A percentile compares a stretch with the other conserved stretches of the same genome.
phyloP scores from a whole-genome alignment of 64 coral and sea anemone species.

The Porites australiensis region DNA sequence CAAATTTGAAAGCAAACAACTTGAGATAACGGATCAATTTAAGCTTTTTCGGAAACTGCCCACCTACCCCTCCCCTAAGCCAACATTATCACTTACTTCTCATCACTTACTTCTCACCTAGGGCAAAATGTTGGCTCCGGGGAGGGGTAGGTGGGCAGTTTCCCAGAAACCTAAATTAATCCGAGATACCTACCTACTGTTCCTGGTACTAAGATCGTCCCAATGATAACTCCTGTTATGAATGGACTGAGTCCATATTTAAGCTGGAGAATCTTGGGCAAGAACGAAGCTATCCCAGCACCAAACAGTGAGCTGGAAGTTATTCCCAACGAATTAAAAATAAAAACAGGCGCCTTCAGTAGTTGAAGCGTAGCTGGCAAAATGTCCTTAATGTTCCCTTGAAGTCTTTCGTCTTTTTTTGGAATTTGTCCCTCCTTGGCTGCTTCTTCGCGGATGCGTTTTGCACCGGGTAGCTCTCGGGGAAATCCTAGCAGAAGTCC shows the following conservation, averaged over 20 bases:
- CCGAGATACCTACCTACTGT: slow-evolving; percentile 38
- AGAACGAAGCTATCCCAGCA: slow-evolving; percentile 70
- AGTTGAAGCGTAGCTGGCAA: slow-evolving; percentile 76
- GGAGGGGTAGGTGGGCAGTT: no score
- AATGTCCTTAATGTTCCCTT: slow-evolving; percentile 81
- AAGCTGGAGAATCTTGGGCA: slow-evolving; percentile 81
- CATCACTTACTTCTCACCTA: no score
- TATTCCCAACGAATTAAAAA: slow-evolving; percentile 84
- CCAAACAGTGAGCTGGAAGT: slow-evolving; percentile 66
- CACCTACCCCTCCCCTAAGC: no score
- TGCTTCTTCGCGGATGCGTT: slow-evolving; percentile 71
- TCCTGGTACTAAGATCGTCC: slow-evolving; percentile 33
- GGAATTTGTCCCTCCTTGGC: slow-evolving; percentile 78
- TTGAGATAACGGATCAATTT: no score
- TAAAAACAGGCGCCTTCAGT: slow-evolving; percentile 78
- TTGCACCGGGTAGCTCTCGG: slow-evolving; percentile 75
- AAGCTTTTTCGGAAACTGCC: no score
- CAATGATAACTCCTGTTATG: slow-evolving; percentile 40
- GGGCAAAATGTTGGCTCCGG: no score
- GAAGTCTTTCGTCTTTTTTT: slow-evolving; percentile 60
- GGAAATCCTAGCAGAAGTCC: slow-evolving; percentile 88
- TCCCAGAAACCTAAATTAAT: no score
- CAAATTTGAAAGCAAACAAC: no score
- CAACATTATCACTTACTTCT: no score
- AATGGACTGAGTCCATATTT: slow-evolving; percentile 72